Base-by-base conservation (phyloP, 2,113 vertebrate species). In the Rhegmatorhina hoffmannsi region DNA sequence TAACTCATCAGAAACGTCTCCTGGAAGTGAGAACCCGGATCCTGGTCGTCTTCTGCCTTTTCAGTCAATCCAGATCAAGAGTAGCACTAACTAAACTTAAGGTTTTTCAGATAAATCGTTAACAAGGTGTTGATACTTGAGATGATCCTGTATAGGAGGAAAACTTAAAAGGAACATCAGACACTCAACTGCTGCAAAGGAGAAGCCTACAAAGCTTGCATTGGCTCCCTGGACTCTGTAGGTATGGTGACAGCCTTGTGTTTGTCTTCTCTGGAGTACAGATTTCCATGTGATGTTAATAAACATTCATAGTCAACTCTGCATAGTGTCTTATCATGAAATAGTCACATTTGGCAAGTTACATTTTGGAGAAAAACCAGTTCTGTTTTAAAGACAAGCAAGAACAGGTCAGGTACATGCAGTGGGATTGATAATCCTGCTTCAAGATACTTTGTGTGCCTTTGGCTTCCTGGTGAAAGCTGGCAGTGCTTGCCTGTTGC, bases 291-390 rank as follows among this genome's bases (percentile, higher is more conserved):
- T 15, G 24, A 31, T 75, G 79, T 79, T 76, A 96, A 95, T 96
- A 92, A 96, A 95, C 25, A 33, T 81, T 84, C 63, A 52, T 50
- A 84, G 92, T 81, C 92, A 93, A 64, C 87, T 59, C 52, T 82
- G 67, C 60, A 58, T 3, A 67, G 87, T 60, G 90, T 96, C 87
- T 87, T 59, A 92, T 23, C 82, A 46, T 79, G 81, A 26, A 18
- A 31, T 43, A n/a, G 2, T 73, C 40, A 20, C 15, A 9, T 6
- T 12, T 46, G 52, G 26, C 43, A 43, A 29, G 20, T 80, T 44
- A 10, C 1, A 2, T 23, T 64, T 84, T 47, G 17, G 46, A 70
- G 49, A 63, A 69, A 69, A 36, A 68, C 0, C 17, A 11, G 7
- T 1, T 16, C 31, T 43, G 11, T 44, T 67, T 63, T n/a, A 56